A percentile compares a stretch with the other conserved stretches of the same genome.
phyloP scores from a whole-genome alignment of 2,888 invertebrate species.

The Heteropelma amictum region DNA sequence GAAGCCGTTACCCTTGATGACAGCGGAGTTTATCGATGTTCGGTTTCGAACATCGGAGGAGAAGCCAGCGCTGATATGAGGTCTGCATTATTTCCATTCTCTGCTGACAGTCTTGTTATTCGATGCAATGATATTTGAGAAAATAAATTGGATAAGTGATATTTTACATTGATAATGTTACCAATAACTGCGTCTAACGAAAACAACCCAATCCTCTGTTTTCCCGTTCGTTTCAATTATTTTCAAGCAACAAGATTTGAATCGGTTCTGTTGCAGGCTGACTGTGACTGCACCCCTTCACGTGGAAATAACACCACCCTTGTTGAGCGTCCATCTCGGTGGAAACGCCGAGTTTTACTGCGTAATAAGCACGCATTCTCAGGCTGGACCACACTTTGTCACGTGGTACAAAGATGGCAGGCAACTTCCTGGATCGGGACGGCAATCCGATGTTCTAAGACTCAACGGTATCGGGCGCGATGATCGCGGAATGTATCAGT shows the following conservation, averaged over 20 bases:
- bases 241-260: background rate
- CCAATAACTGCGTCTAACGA: too few relatives aligned
- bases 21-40: constrained; percentile 84
- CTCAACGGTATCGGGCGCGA: constrained; percentile 85
- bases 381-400: constrained; percentile 80
- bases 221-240: background rate
- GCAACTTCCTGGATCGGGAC: constrained; percentile 83
- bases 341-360: constrained; percentile 85
- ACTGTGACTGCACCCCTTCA: constrained; percentile 84
- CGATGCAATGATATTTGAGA: too few relatives aligned
- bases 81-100: constrained; percentile 47
- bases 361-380: constrained; percentile 75
- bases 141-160: too few relatives aligned
- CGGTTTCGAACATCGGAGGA: constrained; percentile 85
- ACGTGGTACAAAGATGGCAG: constrained; percentile 85
- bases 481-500: constrained; percentile 88
- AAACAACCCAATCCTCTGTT: too few relatives aligned
- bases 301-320: constrained; percentile 83
- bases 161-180: too few relatives aligned
- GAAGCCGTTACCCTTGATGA: constrained; percentile 86
- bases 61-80: constrained; percentile 85
- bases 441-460: constrained; percentile 83
- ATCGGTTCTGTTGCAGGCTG: too few relatives aligned
- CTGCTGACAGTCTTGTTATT: background rate
- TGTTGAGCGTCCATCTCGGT: constrained; percentile 86